phyloP scores from a whole-genome alignment of 2,888 invertebrate species.

The Platypus cylindrus region DNA sequence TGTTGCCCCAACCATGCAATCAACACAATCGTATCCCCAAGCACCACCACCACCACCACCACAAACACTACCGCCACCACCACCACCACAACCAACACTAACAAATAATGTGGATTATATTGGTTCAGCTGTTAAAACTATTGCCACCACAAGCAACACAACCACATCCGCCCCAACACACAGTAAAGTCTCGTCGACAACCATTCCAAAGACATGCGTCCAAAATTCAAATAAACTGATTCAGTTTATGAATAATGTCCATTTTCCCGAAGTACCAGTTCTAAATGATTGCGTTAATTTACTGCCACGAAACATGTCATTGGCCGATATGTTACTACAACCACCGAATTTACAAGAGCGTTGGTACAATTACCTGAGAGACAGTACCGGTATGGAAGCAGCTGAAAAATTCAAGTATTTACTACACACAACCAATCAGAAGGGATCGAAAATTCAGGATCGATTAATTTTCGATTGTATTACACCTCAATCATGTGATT shows the following conservation, averaged over 20 bases:
- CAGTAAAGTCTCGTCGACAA: constrained; percentile 7
- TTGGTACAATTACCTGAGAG: constrained; percentile 44
- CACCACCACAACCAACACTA: constrained; percentile 14
- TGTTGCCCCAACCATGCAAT: constrained; percentile 12
- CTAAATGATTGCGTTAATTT: constrained; percentile 33
- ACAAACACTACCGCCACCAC: constrained; percentile 20
- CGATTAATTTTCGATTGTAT: constrained; percentile 21
- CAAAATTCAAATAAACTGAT: constrained; percentile 34
- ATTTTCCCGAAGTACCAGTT: constrained; percentile 38
- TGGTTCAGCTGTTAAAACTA: constrained; percentile 4
- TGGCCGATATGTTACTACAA: constrained; percentile 44
- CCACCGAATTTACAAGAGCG: constrained; percentile 30
- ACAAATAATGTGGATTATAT: constrained; percentile 6
- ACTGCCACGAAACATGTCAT: constrained; percentile 42
- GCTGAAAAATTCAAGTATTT: constrained; percentile 41
- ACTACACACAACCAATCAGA: constrained; percentile 26
- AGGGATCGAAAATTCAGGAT: constrained; percentile 21
- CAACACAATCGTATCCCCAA: constrained; percentile 17
- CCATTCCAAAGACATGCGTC: constrained; percentile 6
- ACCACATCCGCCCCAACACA: too few species aligned
- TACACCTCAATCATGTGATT: constrained; percentile 23
- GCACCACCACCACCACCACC: constrained; percentile 15
- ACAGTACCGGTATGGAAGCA: constrained; percentile 42
- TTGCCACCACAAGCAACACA: too few species aligned
- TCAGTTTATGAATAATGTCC: constrained; percentile 46